Evolutionary conservation across 1,140 invertebrate genomes (phyloP).

Genomic region (Agrypnia vestita): DNA sequence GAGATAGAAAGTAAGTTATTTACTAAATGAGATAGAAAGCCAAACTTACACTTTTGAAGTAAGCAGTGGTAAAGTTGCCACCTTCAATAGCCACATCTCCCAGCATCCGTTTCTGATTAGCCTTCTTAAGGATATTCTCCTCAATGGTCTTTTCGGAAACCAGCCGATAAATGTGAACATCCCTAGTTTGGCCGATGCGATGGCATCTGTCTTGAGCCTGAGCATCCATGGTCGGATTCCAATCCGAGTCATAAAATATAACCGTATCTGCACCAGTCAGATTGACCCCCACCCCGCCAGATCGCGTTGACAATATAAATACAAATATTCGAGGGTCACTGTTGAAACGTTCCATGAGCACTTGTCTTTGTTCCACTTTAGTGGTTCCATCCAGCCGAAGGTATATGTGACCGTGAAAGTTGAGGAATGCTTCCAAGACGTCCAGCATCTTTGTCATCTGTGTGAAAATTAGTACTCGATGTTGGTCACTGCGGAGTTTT

Average conservation of each 20-base stretch:
- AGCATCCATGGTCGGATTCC: constrained; percentile 99
- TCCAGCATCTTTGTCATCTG: constrained; percentile 99
- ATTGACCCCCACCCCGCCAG: constrained; percentile 98
- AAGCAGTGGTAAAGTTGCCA: constrained; percentile 98
- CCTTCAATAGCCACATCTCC: constrained; percentile 99
- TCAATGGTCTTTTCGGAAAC: constrained; percentile 98
- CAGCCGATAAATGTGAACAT: constrained; percentile 98
- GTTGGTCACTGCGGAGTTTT: constrained; percentile 87
- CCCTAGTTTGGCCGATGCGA: constrained; percentile 98
- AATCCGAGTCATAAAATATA: constrained; percentile 99
- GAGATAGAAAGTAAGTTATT: too few relatives aligned
- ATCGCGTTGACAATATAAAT: constrained; percentile 98
- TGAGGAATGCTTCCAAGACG: constrained; percentile 97
- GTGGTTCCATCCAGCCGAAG: constrained; percentile 98
- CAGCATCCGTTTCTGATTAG: constrained; percentile 96
- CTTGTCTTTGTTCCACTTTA: constrained; percentile 94
- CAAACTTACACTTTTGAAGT: constrained; percentile 90
- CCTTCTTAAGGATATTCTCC: constrained; percentile 99
- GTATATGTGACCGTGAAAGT: constrained; percentile 98
- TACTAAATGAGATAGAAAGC: neutral
- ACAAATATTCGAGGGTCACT: constrained; percentile 95
- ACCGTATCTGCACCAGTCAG: constrained; percentile 99
- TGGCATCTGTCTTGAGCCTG: constrained; percentile 99
- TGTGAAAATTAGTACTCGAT: constrained; percentile 98
- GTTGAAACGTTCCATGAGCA: constrained; percentile 99